A percentile compares a stretch with the other conserved stretches of the same genome.
phyloP scores from a whole-genome alignment of 1,140 invertebrate genomes.

The Manduca sexta region DNA sequence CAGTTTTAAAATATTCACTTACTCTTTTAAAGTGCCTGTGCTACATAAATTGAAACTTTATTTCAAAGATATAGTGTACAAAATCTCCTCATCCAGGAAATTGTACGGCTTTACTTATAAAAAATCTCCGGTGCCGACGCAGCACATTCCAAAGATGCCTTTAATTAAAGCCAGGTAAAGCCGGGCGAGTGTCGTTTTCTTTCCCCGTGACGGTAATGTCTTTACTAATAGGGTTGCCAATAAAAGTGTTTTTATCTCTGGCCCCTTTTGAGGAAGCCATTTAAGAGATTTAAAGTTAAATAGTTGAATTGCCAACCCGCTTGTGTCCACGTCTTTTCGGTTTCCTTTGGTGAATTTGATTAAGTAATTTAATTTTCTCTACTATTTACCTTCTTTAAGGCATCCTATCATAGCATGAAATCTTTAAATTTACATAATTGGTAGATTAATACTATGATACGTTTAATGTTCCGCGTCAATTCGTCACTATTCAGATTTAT shows the following conservation, averaged over 20 bases:
- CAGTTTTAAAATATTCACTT: neutral
- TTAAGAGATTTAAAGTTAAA: no score
- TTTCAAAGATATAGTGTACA: neutral
- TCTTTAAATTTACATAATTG: no score
- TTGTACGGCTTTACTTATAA: conserved; percentile 1
- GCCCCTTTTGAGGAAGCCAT: no score
- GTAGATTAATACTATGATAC: no score
- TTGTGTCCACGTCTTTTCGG: no score
- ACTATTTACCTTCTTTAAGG: no score
- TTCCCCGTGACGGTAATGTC: conserved; percentile 26
- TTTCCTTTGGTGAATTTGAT: no score
- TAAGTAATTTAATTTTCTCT: no score
- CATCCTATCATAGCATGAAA: no score
- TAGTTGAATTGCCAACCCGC: no score
- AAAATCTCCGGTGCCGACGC: conserved; percentile 14
- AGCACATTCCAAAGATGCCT: conserved; percentile 30
- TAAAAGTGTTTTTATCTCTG: neutral
- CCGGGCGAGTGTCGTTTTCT: conserved; percentile 3
- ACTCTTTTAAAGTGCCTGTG: neutral
- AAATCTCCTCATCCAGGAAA: neutral
- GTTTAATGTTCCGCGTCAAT: no score
- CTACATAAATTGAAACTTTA: neutral
- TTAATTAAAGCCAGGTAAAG: conserved; percentile 29
- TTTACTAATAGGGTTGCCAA: conserved; percentile 7
- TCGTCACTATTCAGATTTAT: no score